Evolutionary conservation across 2,113 vertebrate species (phyloP).

Genomic region (Caranx ignobilis): DNA sequence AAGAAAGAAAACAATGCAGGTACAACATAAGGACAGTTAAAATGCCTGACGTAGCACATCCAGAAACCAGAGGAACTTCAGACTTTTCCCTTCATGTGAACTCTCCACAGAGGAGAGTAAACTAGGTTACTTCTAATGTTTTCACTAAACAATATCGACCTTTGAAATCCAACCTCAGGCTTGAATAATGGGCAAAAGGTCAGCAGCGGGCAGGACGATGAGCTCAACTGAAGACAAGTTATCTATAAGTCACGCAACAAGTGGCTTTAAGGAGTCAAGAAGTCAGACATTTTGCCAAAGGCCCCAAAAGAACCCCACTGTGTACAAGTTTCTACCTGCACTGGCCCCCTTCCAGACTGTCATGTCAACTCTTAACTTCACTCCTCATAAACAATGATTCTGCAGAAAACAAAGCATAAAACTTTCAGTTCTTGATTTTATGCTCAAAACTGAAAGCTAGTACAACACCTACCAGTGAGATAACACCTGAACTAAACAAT

Average conservation of each 20-base stretch:
- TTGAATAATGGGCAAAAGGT: slow-evolving; percentile 20
- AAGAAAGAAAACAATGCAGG: background rate
- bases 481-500: background rate
- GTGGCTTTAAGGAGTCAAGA: background rate
- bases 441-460: background rate
- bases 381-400: background rate
- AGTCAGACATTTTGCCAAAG: slow-evolving; percentile 9
- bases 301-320: slow-evolving; percentile 18
- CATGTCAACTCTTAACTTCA: no score
- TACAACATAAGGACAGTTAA: background rate
- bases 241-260: slow-evolving; percentile 5
- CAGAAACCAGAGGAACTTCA: background rate
- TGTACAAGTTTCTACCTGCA: slow-evolving; percentile 8
- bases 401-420: slow-evolving; percentile 4
- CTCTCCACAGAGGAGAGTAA: background rate
- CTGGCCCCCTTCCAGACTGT: background rate
- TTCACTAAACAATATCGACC: slow-evolving; percentile 31
- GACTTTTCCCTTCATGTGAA: background rate
- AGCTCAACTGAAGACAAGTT: background rate
- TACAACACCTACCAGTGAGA: background rate
- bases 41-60: background rate
- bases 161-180: slow-evolving; percentile 34
- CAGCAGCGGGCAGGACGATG: background rate
- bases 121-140: background rate
- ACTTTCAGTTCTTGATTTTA: background rate